Evolutionary conservation across 2,888 invertebrate genomes (phyloP), one percentile per base, ranked within the genome.

Genomic region (Escarpia spicata): DNA sequence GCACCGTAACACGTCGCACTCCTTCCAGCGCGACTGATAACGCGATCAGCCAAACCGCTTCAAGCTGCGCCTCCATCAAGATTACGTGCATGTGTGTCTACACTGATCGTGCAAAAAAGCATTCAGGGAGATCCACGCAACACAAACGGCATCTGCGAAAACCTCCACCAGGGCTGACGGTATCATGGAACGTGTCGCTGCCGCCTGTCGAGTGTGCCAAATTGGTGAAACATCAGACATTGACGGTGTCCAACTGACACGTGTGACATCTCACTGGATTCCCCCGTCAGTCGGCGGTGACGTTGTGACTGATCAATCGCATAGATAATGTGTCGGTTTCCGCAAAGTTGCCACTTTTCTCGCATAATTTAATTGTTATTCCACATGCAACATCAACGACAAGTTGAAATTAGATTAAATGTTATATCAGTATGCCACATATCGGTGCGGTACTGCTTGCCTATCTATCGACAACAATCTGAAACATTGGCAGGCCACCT

Each of bases 301-400:
- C 75, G n/a, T 26, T 75, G 75, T 26, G 26, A 75, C 75, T 75
- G 75, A 75, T 75, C 75, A 75, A n/a, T 75, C 75, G 75, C 75
- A 75, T 75, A 75, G 75, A 75, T 75, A 75, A 75, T 26, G 75
- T 26, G 75, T 75, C 75, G 4, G 26, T 75, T 26, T 2, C 75
- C 3, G 75, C 26, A 75, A 75, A 75, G 26, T 75, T 26, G 75
- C 75, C 75, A 75, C 26, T 75, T 75, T 75, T 75, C 75, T n/a
- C 19, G 75, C 75, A 75, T 75, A 75, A 75, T 75, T 75, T 75
- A 75, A 75, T 75, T 75, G n/a, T 75, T 75, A 75, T 75, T 75
- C 75, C 75, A 75, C 26, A 75, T 75, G 75, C 75, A 75, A 75
- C 75, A 75, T 19, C 75, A 75, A 26, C 75, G n/a, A n/a, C 75